Evolutionary conservation across 2,888 invertebrate species (phyloP), one percentile per base, ranked within the genome.

Genomic region (Lumbricus terrestris): DNA sequence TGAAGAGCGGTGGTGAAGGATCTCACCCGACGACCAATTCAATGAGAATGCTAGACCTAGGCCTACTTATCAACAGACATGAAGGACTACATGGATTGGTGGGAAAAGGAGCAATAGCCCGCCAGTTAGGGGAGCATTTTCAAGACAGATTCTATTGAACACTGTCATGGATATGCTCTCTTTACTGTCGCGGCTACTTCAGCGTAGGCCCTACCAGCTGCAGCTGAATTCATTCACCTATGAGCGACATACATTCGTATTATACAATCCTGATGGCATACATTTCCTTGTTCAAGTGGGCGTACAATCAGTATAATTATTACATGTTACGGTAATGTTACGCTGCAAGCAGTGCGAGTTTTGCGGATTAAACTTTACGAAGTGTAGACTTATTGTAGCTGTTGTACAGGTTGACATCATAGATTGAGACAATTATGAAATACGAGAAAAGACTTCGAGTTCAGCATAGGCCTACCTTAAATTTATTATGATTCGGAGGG

Each of bases 151-250:
- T 88, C 29, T 6, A 38, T 23, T 85, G 38, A 23, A 37, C 29
- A 69, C 89, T 89, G 88, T 88, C 90, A 91, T 89, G 90, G 89
- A 91, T 88, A 82, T 88, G 88, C 88, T 90, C 88, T 90, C 90
- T 91, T 91, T 85, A 90, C 47, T 83, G 85, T n/a, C 89, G 35
- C 54, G 83, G 85, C 85, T 69, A n/a, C 69, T 6, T 69, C n/a
- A 3, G 29, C 69, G n/a, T 29, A 69, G n/a, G n/a, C n/a, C n/a
- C n/a, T n/a, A n/a, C 8, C n/a, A 69, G n/a, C 69, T 69, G n/a
- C n/a, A n/a, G 29, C 29, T 69, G 3, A 47, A 47, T 47, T 47
- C 47, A 16, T 47, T 18, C 47, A 20, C 47, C 11, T 4, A 16
- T 20, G n/a, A 69, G 54, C 54, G 23, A 54, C 69, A 69, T 69